phyloP scores from a whole-genome alignment of 2,113 vertebrate genomes.

The Procavia capensis region DNA sequence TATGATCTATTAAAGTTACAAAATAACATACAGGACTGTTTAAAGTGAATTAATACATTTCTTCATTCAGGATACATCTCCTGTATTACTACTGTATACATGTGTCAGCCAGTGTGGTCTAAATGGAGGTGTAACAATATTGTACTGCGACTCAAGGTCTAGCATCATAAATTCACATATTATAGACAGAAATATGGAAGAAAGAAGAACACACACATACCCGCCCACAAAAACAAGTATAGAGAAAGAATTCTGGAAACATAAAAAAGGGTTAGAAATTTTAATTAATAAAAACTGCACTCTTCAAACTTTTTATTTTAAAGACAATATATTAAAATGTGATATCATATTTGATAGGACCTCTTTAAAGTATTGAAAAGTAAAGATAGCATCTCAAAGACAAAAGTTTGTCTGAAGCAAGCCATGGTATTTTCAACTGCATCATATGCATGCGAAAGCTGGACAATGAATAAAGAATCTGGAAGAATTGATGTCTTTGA shows the following conservation, averaged over 20 bases:
- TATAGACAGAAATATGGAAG: background rate
- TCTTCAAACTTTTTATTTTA: background rate
- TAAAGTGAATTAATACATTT: background rate
- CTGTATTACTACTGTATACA: fast-evolving
- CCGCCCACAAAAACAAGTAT: background rate
- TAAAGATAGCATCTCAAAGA: too few relatives aligned
- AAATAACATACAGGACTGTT: background rate
- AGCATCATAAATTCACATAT: background rate
- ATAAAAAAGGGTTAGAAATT: background rate
- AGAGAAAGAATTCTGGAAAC: background rate
- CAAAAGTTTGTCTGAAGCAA: too few relatives aligned
- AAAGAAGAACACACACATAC: background rate
- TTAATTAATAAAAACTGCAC: background rate
- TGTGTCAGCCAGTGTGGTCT: background rate
- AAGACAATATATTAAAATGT: background rate
- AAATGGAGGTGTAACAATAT: background rate
- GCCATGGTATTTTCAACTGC: too few relatives aligned
- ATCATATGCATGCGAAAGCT: too few relatives aligned
- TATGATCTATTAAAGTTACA: background rate
- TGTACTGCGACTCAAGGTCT: background rate
- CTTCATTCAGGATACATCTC: background rate
- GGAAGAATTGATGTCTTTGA: too few relatives aligned
- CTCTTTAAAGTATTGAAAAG: too few relatives aligned
- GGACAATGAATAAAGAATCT: too few relatives aligned
- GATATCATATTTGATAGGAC: too few relatives aligned